Evolutionary conservation across 64 coral and sea anemone species (phyloP).

Genomic region (Hydrozoanthus tunicans): DNA sequence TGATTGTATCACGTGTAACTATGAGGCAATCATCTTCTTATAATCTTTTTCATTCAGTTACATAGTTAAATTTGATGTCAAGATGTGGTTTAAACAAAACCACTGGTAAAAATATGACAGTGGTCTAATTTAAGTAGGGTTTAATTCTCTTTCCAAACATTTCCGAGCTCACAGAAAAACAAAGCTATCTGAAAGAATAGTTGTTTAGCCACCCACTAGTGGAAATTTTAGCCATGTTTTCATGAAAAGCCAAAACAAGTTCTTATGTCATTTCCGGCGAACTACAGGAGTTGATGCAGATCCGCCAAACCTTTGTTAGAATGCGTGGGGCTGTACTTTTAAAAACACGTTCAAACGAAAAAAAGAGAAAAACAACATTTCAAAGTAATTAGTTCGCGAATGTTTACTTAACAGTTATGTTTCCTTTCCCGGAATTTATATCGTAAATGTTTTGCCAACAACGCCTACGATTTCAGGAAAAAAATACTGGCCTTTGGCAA

Average conservation of each 20-base stretch:
- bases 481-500: not conserved
- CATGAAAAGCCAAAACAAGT: not conserved
- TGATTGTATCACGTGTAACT: not conserved
- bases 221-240: not conserved
- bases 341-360: not conserved
- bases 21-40: too few relatives aligned
- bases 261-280: constrained; percentile 19
- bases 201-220: not conserved
- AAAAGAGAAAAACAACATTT: constrained; percentile 4
- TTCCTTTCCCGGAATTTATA: not conserved
- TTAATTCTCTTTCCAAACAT: not conserved
- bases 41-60: too few relatives aligned
- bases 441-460: not conserved
- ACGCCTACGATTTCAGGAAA: not conserved
- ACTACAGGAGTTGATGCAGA: not conserved
- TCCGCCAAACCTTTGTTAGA: not conserved
- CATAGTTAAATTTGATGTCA: too few relatives aligned
- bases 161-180: not conserved
- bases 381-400: not conserved
- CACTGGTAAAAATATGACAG: not conserved
- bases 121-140: not conserved
- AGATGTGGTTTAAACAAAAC: too few relatives aligned
- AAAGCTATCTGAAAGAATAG: not conserved
- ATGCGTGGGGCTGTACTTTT: not conserved
- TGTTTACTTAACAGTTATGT: not conserved